These are phyloP conservation scores for Eutrigla gurnardus DNA, from an alignment of 2,797 vertebrate species.

Conservation along the genomic window DNA sequence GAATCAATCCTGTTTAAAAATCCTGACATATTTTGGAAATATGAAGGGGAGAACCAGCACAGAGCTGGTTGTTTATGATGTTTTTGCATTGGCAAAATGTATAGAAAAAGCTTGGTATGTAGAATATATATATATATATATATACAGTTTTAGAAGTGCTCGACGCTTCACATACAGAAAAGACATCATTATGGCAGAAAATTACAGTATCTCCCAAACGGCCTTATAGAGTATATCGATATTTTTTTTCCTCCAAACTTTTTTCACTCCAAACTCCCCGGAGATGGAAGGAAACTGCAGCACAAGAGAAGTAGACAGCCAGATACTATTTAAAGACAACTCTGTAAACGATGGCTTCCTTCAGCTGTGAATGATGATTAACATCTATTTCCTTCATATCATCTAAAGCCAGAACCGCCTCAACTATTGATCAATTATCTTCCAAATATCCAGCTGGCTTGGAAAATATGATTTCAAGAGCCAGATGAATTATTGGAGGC, in stretches of 20 bases:
- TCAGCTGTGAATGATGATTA: neutral
- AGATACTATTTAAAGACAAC: neutral
- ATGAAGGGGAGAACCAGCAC: too few relatives aligned
- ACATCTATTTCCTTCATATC: neutral
- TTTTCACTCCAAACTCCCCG: too few relatives aligned
- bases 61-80: too few relatives aligned
- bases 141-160: neutral
- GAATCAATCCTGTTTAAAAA: too few relatives aligned
- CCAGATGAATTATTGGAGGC: neutral
- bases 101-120: too few relatives aligned
- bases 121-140: too few relatives aligned
- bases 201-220: conserved; percentile 3
- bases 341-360: neutral
- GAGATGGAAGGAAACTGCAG: too few relatives aligned
- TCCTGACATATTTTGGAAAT: too few relatives aligned
- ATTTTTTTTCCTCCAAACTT: neutral
- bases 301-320: neutral
- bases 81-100: too few relatives aligned
- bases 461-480: neutral
- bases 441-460: neutral
- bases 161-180: neutral
- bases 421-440: neutral
- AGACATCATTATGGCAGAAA: conserved; percentile 4
- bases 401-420: neutral
- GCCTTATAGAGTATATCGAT: conserved; percentile 4